Evolutionary conservation across 2,888 invertebrate genomes (phyloP).

Genomic region (Entomobrya proxima): DNA sequence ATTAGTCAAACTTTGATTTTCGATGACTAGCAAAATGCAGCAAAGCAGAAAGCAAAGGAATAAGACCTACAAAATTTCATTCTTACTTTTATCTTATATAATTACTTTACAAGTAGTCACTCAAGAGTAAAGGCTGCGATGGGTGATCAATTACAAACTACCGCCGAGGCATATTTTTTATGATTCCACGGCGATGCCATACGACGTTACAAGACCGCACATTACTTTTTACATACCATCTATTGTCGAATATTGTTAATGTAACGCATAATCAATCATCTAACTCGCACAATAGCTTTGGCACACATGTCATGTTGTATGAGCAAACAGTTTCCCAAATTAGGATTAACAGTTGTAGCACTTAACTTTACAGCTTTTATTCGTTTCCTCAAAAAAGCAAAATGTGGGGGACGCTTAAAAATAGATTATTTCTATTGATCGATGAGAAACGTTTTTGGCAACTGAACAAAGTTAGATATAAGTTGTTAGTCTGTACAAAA

Average conservation of each 20-base stretch:
- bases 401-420: neutral
- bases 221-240: too few relatives aligned
- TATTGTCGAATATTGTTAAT: too few relatives aligned
- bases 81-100: too few relatives aligned
- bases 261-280: neutral
- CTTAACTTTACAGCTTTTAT: neutral
- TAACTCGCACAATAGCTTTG: neutral
- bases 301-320: neutral
- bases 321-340: neutral
- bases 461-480: too few relatives aligned
- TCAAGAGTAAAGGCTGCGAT: too few relatives aligned
- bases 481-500: neutral
- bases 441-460: neutral
- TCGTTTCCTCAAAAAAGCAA: constrained; percentile 4
- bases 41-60: neutral
- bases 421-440: constrained; percentile 22
- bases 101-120: too few relatives aligned
- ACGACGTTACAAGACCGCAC: too few relatives aligned
- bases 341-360: neutral
- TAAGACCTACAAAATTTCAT: too few relatives aligned
- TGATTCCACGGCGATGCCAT: too few relatives aligned
- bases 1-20: neutral
- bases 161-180: too few relatives aligned
- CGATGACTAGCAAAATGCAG: too few relatives aligned
- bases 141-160: too few relatives aligned